phyloP scores from a whole-genome alignment of 1,140 invertebrate species.

The Macrobrachium nipponense region DNA sequence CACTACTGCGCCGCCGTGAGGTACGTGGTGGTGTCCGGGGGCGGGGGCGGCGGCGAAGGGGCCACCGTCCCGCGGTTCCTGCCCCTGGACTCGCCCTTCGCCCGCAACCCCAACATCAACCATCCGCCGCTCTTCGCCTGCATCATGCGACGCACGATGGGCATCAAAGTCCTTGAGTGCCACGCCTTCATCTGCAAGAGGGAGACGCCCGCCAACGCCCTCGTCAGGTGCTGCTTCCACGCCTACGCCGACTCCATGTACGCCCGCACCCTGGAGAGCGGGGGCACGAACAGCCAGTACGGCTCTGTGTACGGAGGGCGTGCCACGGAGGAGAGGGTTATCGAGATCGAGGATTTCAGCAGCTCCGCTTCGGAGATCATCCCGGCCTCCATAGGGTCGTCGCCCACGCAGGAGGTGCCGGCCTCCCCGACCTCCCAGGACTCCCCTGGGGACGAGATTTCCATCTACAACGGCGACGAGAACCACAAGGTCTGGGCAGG shows the following conservation, averaged over 20 bases:
- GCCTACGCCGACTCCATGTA: slow-evolving; percentile 94
- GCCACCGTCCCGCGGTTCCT: slow-evolving; percentile 84
- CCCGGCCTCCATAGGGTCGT: slow-evolving; percentile 52
- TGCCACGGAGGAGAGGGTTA: slow-evolving; percentile 58
- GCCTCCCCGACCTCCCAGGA: slow-evolving; percentile 64
- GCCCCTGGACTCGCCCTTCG: slow-evolving; percentile 95
- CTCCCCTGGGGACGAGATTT: slow-evolving; percentile 73
- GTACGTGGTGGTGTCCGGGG: slow-evolving; percentile 74
- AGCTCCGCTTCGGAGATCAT: slow-evolving; percentile 62
- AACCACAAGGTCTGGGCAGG: slow-evolving; percentile 90
- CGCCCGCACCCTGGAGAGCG: slow-evolving; percentile 75
- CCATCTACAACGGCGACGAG: slow-evolving; percentile 88
- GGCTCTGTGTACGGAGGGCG: slow-evolving; percentile 62
- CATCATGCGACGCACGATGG: slow-evolving; percentile 92
- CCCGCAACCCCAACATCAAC: slow-evolving; percentile 83
- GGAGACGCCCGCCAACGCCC: slow-evolving; percentile 92
- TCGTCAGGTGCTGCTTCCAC: slow-evolving; percentile 93
- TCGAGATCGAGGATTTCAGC: slow-evolving; percentile 64
- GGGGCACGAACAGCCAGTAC: slow-evolving; percentile 55
- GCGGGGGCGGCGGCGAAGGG: slow-evolving; percentile 67
- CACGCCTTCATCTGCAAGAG: slow-evolving; percentile 98
- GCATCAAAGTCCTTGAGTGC: slow-evolving; percentile 99
- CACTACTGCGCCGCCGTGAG: slow-evolving; percentile 98
- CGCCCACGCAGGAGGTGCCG: slow-evolving; percentile 54
- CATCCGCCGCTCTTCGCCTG: slow-evolving; percentile 98